Conservation (phyloP, 2,797 vertebrate genomes). For the Tinamus major region DNA sequence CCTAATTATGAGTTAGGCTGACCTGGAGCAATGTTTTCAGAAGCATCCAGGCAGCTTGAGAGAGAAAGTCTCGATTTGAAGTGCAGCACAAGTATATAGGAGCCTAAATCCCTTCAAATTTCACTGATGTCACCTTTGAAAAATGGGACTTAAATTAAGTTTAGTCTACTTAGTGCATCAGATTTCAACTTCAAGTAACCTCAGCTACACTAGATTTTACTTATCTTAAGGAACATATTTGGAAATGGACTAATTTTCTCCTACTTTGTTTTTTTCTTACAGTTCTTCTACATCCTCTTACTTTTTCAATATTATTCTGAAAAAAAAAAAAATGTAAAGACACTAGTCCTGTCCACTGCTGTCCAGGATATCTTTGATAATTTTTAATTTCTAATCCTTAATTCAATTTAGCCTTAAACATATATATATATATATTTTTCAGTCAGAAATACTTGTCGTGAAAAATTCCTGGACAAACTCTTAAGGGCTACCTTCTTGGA, state of each 20-base stretch:
- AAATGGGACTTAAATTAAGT: not conserved
- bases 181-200: not conserved
- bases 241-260: not conserved
- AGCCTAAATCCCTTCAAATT: not conserved
- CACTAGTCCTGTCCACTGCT: not conserved
- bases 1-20: not conserved
- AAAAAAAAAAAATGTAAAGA: not conserved
- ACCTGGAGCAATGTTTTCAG: not conserved
- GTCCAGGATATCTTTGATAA: not conserved
- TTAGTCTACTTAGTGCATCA: not conserved
- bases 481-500: constrained; percentile 51
- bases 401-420: constrained; percentile 69
- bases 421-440: not conserved
- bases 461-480: constrained; percentile 77
- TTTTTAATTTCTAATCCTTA: constrained; percentile 37
- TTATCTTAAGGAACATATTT: not conserved
- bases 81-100: not conserved
- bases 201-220: not conserved
- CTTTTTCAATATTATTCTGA: not conserved
- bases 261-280: not conserved
- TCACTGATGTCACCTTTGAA: not conserved
- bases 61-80: not conserved
- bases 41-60: not conserved
- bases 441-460: constrained; percentile 60
- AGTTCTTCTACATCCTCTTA: not conserved